Percentiles rank a stretch among this genome's conserved stretches.
These are phyloP conservation scores for Crocuta crocuta DNA, from an alignment of 2,113 vertebrate genomes.

Conservation along the genomic window DNA sequence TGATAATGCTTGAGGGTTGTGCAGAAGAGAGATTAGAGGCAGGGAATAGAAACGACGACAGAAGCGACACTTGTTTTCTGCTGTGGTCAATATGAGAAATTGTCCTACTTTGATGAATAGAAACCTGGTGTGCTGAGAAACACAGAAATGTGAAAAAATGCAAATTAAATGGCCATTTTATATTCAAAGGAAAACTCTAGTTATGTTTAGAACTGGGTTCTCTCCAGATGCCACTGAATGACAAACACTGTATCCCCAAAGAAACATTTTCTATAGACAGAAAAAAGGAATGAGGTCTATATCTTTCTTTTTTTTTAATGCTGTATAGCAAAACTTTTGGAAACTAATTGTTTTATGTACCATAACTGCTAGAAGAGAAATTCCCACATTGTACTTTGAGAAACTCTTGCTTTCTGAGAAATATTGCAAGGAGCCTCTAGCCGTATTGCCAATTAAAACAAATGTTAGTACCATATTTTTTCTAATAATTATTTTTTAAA, in stretches of 20 bases:
- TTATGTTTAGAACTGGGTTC: constrained; percentile 59
- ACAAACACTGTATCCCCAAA: constrained; percentile 8
- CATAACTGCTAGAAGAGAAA: background rate
- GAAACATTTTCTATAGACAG: constrained; percentile 22
- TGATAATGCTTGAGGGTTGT: constrained; percentile 71
- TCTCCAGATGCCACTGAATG: constrained; percentile 65
- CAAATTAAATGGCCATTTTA: constrained; percentile 61
- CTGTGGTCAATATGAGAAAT: constrained; percentile 65
- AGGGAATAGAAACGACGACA: constrained; percentile 30
- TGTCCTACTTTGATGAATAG: constrained; percentile 68
- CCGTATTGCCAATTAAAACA: background rate
- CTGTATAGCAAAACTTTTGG: background rate
- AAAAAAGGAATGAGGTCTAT: background rate
- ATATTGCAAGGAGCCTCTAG: background rate
- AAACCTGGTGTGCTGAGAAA: constrained; percentile 50
- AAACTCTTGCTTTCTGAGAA: background rate
- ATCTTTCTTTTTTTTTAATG: constrained; percentile 28
- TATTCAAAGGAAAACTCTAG: constrained; percentile 64
- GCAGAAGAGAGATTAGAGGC: constrained; percentile 75
- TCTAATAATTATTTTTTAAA: constrained; percentile 12
- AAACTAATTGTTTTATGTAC: background rate
- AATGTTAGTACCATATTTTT: background rate
- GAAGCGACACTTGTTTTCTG: constrained; percentile 45
- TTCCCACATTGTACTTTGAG: background rate
- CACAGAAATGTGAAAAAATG: constrained; percentile 54